A percentile compares a stretch with the other conserved stretches of the same genome.
Evolutionary conservation across 2,113 vertebrate species (phyloP).

Genomic region (Corvus cornix): DNA sequence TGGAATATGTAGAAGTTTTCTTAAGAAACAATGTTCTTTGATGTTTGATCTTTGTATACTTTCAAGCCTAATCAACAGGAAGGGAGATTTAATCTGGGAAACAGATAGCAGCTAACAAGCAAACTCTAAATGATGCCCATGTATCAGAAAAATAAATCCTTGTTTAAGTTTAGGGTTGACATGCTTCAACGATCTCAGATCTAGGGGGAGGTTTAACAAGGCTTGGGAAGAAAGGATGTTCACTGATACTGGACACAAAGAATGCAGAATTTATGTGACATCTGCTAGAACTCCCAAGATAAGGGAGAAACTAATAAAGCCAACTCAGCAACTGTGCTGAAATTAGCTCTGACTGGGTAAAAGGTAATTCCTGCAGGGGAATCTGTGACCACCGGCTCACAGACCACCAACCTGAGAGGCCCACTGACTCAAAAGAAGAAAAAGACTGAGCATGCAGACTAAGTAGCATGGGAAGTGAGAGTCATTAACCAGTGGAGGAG

Average conservation of each 20-base stretch:
- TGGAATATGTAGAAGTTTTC: not conserved
- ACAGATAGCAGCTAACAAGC: not conserved
- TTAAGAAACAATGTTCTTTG: not conserved
- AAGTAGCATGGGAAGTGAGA: fast-evolving
- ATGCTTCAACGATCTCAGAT: not conserved
- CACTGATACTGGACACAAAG: not conserved
- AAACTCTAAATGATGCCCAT: not conserved
- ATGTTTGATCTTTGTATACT: not conserved
- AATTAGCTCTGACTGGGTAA: not conserved
- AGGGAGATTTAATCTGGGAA: not conserved
- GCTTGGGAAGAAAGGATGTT: not conserved
- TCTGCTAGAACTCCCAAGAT: not conserved
- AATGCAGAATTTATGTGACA: not conserved
- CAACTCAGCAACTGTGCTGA: not conserved
- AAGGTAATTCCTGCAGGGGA: not conserved
- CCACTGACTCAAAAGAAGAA: too few relatives aligned
- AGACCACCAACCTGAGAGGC: not conserved
- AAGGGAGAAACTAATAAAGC: not conserved
- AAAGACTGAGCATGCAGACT: not conserved
- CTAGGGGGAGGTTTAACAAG: not conserved
- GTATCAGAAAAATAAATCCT: not conserved
- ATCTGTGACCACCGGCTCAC: fast-evolving
- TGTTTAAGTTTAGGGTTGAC: not conserved
- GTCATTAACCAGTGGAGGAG: not conserved
- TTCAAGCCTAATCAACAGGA: not conserved